Evolutionary conservation across 2,888 invertebrate species (phyloP).

Genomic region (Dolichomitus sp.): DNA sequence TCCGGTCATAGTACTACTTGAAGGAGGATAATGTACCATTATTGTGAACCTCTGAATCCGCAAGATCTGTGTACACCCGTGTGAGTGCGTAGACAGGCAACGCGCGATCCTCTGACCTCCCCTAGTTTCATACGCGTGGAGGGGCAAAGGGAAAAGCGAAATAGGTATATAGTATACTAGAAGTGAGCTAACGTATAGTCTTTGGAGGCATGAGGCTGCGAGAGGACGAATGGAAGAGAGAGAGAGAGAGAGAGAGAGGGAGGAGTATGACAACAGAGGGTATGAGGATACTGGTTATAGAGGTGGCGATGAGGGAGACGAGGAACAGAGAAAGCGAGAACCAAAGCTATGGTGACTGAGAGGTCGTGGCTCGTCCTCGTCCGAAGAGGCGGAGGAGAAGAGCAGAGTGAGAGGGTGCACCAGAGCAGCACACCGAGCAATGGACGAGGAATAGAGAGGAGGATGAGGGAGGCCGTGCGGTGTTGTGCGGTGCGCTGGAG

Average conservation of each 20-base stretch:
- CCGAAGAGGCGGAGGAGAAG: slow-evolving; percentile 54
- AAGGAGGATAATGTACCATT: slow-evolving; percentile 79
- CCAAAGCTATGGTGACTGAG: slow-evolving; percentile 53
- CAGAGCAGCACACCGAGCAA: slow-evolving; percentile 47
- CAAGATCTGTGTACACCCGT: slow-evolving; percentile 47
- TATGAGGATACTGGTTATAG: slow-evolving; percentile 42
- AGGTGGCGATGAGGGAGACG: slow-evolving; percentile 68
- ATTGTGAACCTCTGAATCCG: slow-evolving; percentile 66
- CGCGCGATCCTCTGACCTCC: slow-evolving; percentile 46
- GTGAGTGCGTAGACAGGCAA: slow-evolving; percentile 59
- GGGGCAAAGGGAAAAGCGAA: slow-evolving; percentile 69
- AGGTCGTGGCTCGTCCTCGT: slow-evolving; percentile 50
- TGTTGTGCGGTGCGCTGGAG: slow-evolving; percentile 36
- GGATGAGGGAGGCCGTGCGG: slow-evolving; percentile 50
- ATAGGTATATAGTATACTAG: slow-evolving; percentile 48
- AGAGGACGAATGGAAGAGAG: slow-evolving; percentile 27
- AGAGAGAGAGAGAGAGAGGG: slow-evolving; percentile 42
- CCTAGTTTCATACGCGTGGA: slow-evolving; percentile 52
- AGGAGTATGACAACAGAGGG: slow-evolving; percentile 24
- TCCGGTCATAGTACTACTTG: slow-evolving; percentile 55
- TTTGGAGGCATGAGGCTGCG: background rate
- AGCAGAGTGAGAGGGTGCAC: slow-evolving; percentile 50
- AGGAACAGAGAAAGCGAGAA: slow-evolving; percentile 63
- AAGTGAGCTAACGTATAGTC: slow-evolving; percentile 31
- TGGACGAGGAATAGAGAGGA: slow-evolving; percentile 56